phyloP scores from a whole-genome alignment of 2,797 vertebrate species.

The Chromis chromis region DNA sequence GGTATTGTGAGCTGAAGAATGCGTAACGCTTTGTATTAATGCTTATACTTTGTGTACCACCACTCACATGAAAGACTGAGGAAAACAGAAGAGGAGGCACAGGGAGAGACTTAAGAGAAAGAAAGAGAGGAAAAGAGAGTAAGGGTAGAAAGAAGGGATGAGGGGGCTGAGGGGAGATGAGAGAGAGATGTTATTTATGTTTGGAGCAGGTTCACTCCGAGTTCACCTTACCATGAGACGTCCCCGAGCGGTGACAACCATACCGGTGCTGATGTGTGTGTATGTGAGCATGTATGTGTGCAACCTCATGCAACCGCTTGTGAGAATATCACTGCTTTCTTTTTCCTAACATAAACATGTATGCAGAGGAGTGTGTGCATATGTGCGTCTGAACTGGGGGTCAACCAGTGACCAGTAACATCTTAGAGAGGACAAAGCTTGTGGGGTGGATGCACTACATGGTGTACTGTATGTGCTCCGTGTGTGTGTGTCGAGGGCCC shows the following conservation, averaged over 20 bases:
- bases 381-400: slow-evolving; percentile 61
- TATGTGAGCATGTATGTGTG: slow-evolving; percentile 37
- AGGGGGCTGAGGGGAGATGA: slow-evolving; percentile 66
- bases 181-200: slow-evolving; percentile 85
- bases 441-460: slow-evolving; percentile 43
- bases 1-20: slow-evolving; percentile 17
- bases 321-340: slow-evolving; percentile 27
- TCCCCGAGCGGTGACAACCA: slow-evolving; percentile 82
- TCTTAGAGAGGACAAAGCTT: slow-evolving; percentile 64
- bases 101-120: slow-evolving; percentile 44
- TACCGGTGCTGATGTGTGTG: slow-evolving; percentile 54
- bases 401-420: slow-evolving; percentile 68
- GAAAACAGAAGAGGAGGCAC: slow-evolving; percentile 44
- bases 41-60: slow-evolving; percentile 45
- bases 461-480: slow-evolving; percentile 29
- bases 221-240: slow-evolving; percentile 87
- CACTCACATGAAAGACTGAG: slow-evolving; percentile 56
- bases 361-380: slow-evolving; percentile 42
- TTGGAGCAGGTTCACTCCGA: slow-evolving; percentile 86
- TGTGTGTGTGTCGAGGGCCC: slow-evolving; percentile 68
- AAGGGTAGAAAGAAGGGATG: slow-evolving; percentile 53
- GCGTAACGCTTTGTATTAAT: slow-evolving; percentile 47
- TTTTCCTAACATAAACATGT: slow-evolving; percentile 59
- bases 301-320: slow-evolving; percentile 27
- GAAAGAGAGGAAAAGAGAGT: slow-evolving; percentile 44